Percentiles rank a stretch among this genome's conserved stretches.
phyloP scores from a whole-genome alignment of 2,797 vertebrate species.

The Sebastes matsubarae region DNA sequence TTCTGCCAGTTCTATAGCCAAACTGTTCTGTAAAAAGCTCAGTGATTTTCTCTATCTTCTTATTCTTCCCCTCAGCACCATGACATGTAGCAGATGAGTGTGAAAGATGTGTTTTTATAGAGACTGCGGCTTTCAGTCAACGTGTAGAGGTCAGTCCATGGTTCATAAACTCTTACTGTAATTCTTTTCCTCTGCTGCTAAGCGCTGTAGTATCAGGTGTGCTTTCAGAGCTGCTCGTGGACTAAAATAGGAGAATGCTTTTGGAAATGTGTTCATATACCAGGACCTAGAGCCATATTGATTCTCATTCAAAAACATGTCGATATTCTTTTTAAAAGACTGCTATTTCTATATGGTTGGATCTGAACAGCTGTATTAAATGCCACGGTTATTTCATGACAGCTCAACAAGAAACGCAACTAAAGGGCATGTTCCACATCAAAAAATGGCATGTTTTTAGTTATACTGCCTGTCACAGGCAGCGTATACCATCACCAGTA shows the following conservation, averaged over 20 bases:
- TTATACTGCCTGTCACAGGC: neutral
- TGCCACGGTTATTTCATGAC: neutral
- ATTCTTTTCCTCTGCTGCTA: conserved; percentile 15
- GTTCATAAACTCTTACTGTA: conserved; percentile 23
- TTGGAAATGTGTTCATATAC: conserved; percentile 23
- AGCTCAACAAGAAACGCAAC: neutral
- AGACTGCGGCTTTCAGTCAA: conserved; percentile 9
- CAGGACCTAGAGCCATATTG: conserved; percentile 23
- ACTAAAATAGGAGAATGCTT: neutral
- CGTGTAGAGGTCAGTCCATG: neutral
- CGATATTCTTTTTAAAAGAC: conserved; percentile 23
- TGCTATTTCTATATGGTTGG: neutral
- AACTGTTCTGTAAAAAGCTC: neutral
- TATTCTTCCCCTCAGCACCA: neutral
- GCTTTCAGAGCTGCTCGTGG: conserved; percentile 26
- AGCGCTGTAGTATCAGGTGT: conserved; percentile 3
- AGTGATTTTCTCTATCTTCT: neutral
- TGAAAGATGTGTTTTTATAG: conserved; percentile 4
- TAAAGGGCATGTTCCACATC: neutral
- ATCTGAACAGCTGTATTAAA: neutral
- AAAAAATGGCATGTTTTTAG: neutral
- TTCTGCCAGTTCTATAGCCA: neutral
- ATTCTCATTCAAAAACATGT: conserved; percentile 30
- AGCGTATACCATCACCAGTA: neutral
- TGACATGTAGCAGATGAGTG: neutral